Evolutionary conservation across 2,888 invertebrate species (phyloP).

Genomic region (Pheosia gnoma): DNA sequence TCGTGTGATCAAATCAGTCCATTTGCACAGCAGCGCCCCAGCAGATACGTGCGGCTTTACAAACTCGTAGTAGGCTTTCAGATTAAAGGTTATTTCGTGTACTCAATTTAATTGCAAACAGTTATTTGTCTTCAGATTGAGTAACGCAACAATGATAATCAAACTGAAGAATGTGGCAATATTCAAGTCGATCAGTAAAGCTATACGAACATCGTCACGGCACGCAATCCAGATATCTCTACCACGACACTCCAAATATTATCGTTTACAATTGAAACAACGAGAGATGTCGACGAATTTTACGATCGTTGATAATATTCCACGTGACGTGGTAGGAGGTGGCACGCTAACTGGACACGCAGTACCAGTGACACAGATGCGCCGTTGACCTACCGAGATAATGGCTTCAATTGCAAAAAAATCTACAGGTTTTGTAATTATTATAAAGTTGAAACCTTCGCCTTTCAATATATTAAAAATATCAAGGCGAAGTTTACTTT

Average conservation of each 20-base stretch:
- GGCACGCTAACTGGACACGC: conserved; percentile 25
- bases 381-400: conserved; percentile 46
- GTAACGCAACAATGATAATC: background rate
- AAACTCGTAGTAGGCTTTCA: too few species aligned
- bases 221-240: background rate
- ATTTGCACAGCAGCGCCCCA: too few species aligned
- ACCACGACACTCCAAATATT: background rate
- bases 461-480: conserved; percentile 11
- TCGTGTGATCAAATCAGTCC: too few species aligned
- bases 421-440: conserved; percentile 29
- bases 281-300: conserved; percentile 6
- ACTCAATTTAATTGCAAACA: background rate
- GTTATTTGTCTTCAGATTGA: background rate
- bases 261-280: background rate
- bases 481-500: background rate
- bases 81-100: too few species aligned
- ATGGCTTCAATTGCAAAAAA: conserved; percentile 45
- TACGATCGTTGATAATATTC: conserved; percentile 13
- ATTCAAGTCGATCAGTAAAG: background rate
- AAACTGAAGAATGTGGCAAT: background rate
- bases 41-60: too few species aligned
- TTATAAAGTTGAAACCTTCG: conserved; percentile 17
- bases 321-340: conserved; percentile 17
- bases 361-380: conserved; percentile 46
- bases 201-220: background rate